Evolutionary conservation across 1,140 invertebrate species (phyloP), one percentile per base, ranked within the genome.

Genomic region (Drosophila dunni): DNA sequence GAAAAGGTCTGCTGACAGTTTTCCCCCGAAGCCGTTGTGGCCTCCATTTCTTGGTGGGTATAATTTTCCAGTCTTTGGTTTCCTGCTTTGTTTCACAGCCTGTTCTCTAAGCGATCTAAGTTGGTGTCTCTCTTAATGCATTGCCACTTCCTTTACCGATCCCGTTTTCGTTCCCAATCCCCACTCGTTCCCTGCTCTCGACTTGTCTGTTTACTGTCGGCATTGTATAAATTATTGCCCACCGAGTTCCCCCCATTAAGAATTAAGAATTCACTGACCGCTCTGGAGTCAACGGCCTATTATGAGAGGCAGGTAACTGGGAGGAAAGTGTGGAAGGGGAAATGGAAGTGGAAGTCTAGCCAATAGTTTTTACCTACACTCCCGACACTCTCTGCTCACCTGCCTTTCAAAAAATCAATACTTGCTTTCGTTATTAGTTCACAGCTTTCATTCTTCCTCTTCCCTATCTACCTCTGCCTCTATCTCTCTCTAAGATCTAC

Each of bases 261-360:
- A 29, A 89, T 84, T 89, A 90, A 85, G 71, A 84, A 89, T 89
- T 81, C 86, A 89, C 83, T 89, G 85, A 89, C 85, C 85, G 86
- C 75, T 79, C 56, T 78, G 76, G 70, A 72, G 85, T 88, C 84
- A 89, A 86, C 81, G 85, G 81, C 85, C 85, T 90, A 78, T 79
- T 78, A 63, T 69, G 66, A 79, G 42, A 57, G 42, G 20, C 60
- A 20, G 15, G 15, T 51, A 56, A 51, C 34, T 67, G 63, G 75
- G 71, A 88, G 79, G 72, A 84, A 29, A 29, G 24, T 29, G 24
- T 4, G 24, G 6, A 29, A 29, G 24, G 24, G 24, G 24, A 29
- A 29, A 6, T 29, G 6, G 24, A 29, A 29, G 24, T 29, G 24
- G 24, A 75, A 83, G 73, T 86, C 74, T 68, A 45, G 70, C 36